Base-by-base conservation (phyloP, 2,888 invertebrate species). In the Drosophila sordidula region DNA sequence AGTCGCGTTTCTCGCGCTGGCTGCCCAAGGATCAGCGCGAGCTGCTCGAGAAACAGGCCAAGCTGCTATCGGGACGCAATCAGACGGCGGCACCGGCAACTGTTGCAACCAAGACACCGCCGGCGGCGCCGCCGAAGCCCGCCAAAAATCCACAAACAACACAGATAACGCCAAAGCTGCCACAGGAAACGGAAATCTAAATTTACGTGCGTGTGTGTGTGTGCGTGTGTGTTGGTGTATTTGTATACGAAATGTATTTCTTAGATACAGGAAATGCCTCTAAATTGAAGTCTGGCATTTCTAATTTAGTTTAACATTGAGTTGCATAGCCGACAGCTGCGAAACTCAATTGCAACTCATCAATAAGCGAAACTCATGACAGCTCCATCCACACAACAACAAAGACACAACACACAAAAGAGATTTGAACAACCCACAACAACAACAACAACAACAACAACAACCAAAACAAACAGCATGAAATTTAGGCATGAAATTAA, bases 1-100 rank as follows among this genome's bases (percentile, higher is more conserved):
- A 91, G 59, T 91, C 91, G 26, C 90, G 92, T 45, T 91, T 90
- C 73, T 83, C 92, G 6, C 91, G 90, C 18, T 92, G 92, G 92
- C 84, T 91, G 73, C 92, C 92, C 54, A 91, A 91, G 75, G 91
- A 92, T 83, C 92, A 92, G 65, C 89, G 91, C 47, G 92, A 91
- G 65, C 82, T 92, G 61, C 84, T 92, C 46, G 90, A 92, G 71
- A 91, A 91, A 66, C 92, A 92, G 73, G 92, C 92, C 3, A 89
- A 90, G 54, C 68, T 91, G 56, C 80, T 91, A 51, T 90, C 91
- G 4, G 91, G 90, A 65, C 89, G 89, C 59, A 55, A 39, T 55
- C 63, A 67, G 39, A 25, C 63, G 14, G 25, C 65, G 16, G 9
- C 29, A 29, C 14, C 44, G 26, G 32, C 57, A 8, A 29, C 75